Evolutionary conservation across 2,888 invertebrate genomes (phyloP).

Genomic region (Vannuccia rotundouncinata): DNA sequence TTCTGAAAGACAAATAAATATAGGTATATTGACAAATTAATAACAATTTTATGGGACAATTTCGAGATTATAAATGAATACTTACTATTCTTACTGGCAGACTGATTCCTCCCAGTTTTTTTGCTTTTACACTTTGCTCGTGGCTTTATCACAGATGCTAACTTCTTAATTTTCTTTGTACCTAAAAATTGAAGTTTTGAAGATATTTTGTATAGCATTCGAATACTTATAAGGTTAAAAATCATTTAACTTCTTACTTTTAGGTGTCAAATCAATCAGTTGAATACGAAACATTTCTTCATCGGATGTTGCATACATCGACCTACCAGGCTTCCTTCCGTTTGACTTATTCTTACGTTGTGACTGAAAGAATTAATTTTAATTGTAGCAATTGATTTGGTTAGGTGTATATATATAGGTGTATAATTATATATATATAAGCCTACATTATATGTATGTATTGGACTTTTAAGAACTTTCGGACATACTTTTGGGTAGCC

Average conservation of each 20-base stretch:
- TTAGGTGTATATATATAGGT: not conserved
- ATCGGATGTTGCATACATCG: not conserved
- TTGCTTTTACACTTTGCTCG: not conserved
- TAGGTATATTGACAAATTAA: not conserved
- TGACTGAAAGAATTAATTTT: not conserved
- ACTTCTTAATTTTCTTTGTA: not conserved
- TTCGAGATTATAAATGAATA: not conserved
- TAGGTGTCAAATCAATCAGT: not conserved
- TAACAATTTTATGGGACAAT: not conserved
- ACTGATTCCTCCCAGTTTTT: not conserved
- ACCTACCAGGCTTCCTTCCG: not conserved
- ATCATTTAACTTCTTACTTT: not conserved
- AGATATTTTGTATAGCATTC: not conserved
- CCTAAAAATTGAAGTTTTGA: not conserved
- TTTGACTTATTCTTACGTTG: not conserved
- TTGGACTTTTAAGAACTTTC: not conserved
- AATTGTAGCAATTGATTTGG: not conserved
- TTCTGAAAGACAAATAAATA: not conserved
- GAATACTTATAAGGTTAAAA: not conserved
- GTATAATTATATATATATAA: not conserved
- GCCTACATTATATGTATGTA: not conserved
- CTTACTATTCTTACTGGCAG: not conserved
- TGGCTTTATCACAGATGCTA: not conserved
- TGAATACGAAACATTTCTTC: not conserved
- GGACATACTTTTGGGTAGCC: conserved; percentile 14